phyloP scores from a whole-genome alignment of 2,113 vertebrate genomes.

The Erythrocercus mccallii region DNA sequence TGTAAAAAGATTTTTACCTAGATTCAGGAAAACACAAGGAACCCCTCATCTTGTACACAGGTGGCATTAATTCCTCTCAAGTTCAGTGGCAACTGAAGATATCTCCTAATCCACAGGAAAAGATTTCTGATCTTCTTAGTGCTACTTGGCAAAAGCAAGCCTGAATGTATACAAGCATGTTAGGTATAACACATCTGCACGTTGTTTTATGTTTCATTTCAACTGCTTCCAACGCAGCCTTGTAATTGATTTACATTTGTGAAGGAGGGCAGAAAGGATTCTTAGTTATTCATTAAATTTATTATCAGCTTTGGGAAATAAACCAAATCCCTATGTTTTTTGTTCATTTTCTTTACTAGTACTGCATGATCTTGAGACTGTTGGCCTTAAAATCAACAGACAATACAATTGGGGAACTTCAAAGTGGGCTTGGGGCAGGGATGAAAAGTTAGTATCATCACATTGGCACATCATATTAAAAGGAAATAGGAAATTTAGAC shows the following conservation, averaged over 20 bases:
- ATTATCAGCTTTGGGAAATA: not conserved
- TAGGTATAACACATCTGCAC: not conserved
- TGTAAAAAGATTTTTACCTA: not conserved
- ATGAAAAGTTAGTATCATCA: not conserved
- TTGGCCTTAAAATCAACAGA: not conserved
- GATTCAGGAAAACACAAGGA: not conserved
- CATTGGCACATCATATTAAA: not conserved
- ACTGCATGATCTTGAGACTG: not conserved
- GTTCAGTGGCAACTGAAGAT: not conserved
- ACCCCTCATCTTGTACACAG: not conserved
- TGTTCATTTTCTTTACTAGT: not conserved
- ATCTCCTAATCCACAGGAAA: not conserved
- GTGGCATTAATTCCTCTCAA: not conserved
- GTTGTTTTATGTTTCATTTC: not conserved
- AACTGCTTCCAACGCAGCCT: not conserved
- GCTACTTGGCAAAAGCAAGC: not conserved
- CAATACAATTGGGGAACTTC: not conserved
- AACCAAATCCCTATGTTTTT: not conserved
- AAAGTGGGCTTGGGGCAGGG: not conserved
- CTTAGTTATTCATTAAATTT: not conserved
- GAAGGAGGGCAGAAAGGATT: not conserved
- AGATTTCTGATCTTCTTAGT: not conserved
- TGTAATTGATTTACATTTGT: not conserved
- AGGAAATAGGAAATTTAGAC: not conserved
- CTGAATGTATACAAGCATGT: not conserved